A percentile compares a stretch with the other conserved stretches of the same genome.
These are phyloP conservation scores for Tinea semifulvella DNA, from an alignment of 2,888 invertebrate genomes.

Conservation along the genomic window DNA sequence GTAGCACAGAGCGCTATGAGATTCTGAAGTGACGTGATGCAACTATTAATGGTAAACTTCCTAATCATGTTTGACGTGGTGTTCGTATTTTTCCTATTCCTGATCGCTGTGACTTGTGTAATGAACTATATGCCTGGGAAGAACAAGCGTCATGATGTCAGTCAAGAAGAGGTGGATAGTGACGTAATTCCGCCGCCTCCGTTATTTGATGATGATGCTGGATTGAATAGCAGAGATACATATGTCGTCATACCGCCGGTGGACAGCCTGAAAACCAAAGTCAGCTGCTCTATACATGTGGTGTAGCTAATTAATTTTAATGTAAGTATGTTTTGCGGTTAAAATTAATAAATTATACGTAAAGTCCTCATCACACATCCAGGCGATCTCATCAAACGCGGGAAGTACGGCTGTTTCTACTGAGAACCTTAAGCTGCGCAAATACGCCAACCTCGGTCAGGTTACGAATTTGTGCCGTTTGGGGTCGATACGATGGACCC, in stretches of 20 bases:
- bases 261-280: conserved; percentile 44
- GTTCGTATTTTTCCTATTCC: conserved; percentile 86
- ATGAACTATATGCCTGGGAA: conserved; percentile 81
- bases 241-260: conserved; percentile 59
- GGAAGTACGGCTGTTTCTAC: too few relatives aligned
- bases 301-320: conserved; percentile 35
- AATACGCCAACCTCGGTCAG: too few relatives aligned
- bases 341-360: too few relatives aligned
- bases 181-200: conserved; percentile 62
- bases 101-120: conserved; percentile 83
- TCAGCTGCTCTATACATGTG: conserved; percentile 59
- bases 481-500: too few relatives aligned
- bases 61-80: conserved; percentile 89
- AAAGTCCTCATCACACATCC: too few relatives aligned
- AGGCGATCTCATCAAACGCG: too few relatives aligned
- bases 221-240: conserved; percentile 47
- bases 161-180: conserved; percentile 53
- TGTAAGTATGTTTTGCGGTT: conserved; percentile 7
- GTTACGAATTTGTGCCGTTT: too few relatives aligned
- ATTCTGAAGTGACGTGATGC: conserved; percentile 68
- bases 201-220: conserved; percentile 40
- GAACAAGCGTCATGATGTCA: conserved; percentile 54
- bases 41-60: conserved; percentile 86
- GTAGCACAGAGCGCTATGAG: conserved; percentile 1
- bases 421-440: too few relatives aligned